Evolutionary conservation across 2,113 vertebrate genomes (phyloP).

Genomic region (Apus apus): DNA sequence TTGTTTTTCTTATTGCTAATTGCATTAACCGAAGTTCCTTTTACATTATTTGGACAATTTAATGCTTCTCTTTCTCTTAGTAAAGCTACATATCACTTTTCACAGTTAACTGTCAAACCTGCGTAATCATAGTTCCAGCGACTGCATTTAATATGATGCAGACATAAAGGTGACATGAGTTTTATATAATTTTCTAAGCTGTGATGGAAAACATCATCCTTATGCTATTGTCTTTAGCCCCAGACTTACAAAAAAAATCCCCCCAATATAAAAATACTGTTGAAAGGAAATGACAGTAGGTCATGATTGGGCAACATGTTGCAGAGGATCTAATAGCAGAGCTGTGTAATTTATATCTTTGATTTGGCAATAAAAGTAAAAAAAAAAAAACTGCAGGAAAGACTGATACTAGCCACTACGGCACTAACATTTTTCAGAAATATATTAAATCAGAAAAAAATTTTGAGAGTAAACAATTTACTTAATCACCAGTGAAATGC

Average conservation of each 20-base stretch:
- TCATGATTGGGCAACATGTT: background rate
- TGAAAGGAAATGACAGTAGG: background rate
- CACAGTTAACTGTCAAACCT: background rate
- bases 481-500: background rate
- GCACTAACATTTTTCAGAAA: background rate
- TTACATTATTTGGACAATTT: background rate
- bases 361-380: background rate
- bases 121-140: background rate
- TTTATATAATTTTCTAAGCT: constrained; percentile 5
- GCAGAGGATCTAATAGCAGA: background rate
- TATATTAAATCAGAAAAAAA: background rate
- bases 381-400: background rate
- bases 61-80: background rate
- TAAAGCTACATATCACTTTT: background rate
- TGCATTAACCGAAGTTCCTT: background rate
- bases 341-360: background rate
- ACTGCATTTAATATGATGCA: background rate
- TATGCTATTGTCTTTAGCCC: background rate
- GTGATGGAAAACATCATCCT: background rate
- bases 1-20: constrained; percentile 15
- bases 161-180: background rate
- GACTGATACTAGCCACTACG: background rate
- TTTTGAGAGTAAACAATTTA: background rate
- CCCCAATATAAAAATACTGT: background rate
- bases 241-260: background rate